phyloP scores from a whole-genome alignment of 2,888 invertebrate species.

The Rhagonycha lutea region DNA sequence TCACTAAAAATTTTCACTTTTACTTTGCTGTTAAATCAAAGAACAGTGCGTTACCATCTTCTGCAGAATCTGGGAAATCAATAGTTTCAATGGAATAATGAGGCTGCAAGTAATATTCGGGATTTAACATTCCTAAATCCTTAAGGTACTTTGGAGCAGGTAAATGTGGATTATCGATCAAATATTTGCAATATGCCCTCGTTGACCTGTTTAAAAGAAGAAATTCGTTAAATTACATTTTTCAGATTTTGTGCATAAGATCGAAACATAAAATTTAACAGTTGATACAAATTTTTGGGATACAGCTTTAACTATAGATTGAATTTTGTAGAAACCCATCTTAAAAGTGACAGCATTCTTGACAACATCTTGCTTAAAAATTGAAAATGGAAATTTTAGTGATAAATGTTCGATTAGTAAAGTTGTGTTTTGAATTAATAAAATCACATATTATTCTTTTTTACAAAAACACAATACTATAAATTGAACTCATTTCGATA shows the following conservation, averaged over 20 bases:
- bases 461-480: not conserved
- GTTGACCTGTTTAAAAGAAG: conserved; percentile 57
- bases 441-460: too few relatives aligned
- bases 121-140: conserved; percentile 59
- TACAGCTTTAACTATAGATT: too few relatives aligned
- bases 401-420: too few relatives aligned
- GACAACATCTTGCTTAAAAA: too few relatives aligned
- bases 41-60: not conserved
- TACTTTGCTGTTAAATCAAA: not conserved
- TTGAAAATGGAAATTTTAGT: too few relatives aligned
- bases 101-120: conserved; percentile 6
- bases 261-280: too few relatives aligned
- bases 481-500: not conserved
- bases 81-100: conserved; percentile 29
- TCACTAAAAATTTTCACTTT: not conserved
- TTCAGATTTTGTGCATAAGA: not conserved
- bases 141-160: conserved; percentile 59
- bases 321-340: too few relatives aligned
- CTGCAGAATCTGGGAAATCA: not conserved
- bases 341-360: too few relatives aligned
- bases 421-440: too few relatives aligned
- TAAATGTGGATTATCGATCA: conserved; percentile 60
- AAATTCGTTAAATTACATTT: not conserved
- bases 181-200: conserved; percentile 61
- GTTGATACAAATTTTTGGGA: too few relatives aligned